Percentiles rank a stretch among this genome's conserved stretches.
phyloP scores from a whole-genome alignment of 2,888 invertebrate species.

The Acronicta psi region DNA sequence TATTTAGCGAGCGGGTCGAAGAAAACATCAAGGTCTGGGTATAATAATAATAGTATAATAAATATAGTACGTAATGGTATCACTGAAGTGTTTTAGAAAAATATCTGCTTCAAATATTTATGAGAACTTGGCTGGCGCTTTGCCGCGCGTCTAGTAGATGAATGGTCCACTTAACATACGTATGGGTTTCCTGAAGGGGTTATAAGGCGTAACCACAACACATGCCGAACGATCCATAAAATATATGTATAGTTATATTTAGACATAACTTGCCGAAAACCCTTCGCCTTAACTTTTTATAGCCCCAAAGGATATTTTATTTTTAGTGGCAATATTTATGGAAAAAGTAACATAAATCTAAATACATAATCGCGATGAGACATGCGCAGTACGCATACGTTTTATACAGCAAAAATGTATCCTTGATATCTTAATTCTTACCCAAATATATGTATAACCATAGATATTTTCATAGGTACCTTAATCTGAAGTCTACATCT shows the following conservation, averaged over 20 bases:
- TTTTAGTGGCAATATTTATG: constrained; percentile 28
- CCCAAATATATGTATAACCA: too few species aligned
- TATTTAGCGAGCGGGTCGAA: too few species aligned
- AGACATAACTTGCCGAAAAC: constrained; percentile 26
- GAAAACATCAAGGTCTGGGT: too few species aligned
- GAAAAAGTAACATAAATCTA: constrained; percentile 7
- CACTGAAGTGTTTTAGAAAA: neutral
- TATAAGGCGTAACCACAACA: constrained; percentile 21
- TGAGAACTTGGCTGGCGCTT: neutral
- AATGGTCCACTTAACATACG: constrained; percentile 22
- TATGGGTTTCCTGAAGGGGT: constrained; percentile 24
- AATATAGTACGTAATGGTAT: neutral
- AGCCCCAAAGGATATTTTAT: constrained; percentile 23
- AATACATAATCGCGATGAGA: neutral
- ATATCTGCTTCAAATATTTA: neutral
- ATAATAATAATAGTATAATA: too few species aligned
- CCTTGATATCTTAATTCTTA: too few species aligned
- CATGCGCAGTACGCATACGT: too few species aligned
- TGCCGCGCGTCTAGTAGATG: constrained; percentile 11
- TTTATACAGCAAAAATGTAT: too few species aligned
- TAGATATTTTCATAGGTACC: too few species aligned
- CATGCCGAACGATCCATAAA: constrained; percentile 27
- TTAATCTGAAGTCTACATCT: too few species aligned
- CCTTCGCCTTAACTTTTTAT: constrained; percentile 31
- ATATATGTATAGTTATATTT: constrained; percentile 20